phyloP scores from a whole-genome alignment of 2,113 vertebrate species.

The Crotophaga sulcirostris region DNA sequence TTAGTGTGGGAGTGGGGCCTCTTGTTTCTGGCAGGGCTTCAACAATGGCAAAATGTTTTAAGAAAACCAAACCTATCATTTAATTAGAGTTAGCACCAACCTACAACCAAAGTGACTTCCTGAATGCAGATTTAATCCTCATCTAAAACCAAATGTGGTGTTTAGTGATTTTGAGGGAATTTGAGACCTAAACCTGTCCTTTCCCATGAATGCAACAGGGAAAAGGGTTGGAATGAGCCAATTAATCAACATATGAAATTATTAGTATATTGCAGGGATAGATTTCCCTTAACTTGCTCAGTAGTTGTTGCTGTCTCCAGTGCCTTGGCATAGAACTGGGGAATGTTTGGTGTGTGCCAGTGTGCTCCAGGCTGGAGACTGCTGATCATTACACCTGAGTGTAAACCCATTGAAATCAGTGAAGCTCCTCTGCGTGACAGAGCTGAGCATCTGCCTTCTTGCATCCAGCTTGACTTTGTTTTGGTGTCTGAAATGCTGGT shows the following conservation, averaged over 20 bases:
- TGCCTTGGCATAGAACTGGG: neutral
- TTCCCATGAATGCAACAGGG: neutral
- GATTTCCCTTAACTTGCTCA: neutral
- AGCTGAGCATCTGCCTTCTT: neutral
- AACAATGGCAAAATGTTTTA: neutral
- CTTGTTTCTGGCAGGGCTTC: neutral
- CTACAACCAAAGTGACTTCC: neutral
- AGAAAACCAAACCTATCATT: neutral
- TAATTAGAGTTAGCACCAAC: neutral
- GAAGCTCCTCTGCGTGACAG: neutral
- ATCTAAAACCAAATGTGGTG: neutral
- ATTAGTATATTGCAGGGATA: neutral
- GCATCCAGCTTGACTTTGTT: neutral
- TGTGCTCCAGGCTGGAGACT: neutral
- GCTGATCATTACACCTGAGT: neutral
- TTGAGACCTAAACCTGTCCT: neutral
- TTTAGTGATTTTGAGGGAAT: neutral
- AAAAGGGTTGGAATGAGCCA: neutral
- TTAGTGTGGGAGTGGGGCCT: neutral
- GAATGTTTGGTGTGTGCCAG: neutral
- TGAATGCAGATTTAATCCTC: neutral
- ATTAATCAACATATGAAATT: neutral
- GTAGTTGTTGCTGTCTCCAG: neutral
- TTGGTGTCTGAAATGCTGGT: neutral
- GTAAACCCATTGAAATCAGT: neutral